phyloP scores from a whole-genome alignment of 2,797 vertebrate species.

The Pachyuromys duprasi region DNA sequence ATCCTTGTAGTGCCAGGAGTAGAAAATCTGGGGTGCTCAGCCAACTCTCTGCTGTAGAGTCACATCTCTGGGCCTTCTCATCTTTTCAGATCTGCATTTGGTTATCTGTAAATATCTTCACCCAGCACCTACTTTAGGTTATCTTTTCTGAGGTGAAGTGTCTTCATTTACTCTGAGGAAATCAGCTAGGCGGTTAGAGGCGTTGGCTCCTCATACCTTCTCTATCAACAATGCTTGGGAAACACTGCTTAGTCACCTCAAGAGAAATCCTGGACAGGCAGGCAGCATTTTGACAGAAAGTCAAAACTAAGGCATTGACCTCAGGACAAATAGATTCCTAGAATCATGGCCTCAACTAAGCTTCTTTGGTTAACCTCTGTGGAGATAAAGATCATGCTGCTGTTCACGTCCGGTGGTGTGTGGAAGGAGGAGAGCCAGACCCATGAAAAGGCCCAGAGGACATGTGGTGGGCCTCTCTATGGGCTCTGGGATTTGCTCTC shows the following conservation, averaged over 20 bases:
- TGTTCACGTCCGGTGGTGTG: neutral
- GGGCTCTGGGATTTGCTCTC: neutral
- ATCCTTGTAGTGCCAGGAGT: neutral
- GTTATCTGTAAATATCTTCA: slow-evolving; percentile 35
- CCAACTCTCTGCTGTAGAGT: neutral
- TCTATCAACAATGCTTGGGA: slow-evolving; percentile 11
- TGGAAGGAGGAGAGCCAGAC: neutral
- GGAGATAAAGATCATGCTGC: neutral
- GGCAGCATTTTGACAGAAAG: neutral
- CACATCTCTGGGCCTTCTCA: too few relatives aligned
- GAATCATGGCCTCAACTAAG: neutral
- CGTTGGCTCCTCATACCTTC: slow-evolving; percentile 20
- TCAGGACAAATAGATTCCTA: slow-evolving; percentile 12
- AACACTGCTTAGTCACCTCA: neutral
- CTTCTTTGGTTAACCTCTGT: slow-evolving; percentile 18
- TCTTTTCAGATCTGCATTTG: slow-evolving; percentile 13
- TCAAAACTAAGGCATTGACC: neutral
- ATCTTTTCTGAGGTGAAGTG: neutral
- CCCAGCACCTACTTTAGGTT: neutral
- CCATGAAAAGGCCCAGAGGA: neutral
- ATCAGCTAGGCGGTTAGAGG: neutral
- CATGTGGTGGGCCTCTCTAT: neutral
- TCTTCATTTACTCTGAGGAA: slow-evolving; percentile 58
- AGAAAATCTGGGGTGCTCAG: neutral
- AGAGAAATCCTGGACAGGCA: neutral